phyloP scores from a whole-genome alignment of 1,140 invertebrate species.

The Paralvinella palmiformis region DNA sequence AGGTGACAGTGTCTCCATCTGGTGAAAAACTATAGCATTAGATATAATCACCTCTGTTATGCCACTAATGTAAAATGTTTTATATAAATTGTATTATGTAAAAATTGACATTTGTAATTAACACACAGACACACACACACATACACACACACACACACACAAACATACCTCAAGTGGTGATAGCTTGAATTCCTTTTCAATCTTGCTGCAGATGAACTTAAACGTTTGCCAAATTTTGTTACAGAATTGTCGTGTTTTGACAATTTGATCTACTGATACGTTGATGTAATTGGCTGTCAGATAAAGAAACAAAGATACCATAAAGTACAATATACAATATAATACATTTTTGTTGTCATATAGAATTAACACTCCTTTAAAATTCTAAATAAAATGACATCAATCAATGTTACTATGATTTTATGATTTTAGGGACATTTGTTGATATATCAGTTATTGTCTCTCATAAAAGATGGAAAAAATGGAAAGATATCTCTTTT shows the following conservation, averaged over 20 bases:
- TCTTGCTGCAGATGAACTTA: constrained; percentile 30
- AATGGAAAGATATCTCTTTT: too few species aligned
- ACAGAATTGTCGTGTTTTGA: constrained; percentile 41
- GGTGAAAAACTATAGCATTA: not conserved
- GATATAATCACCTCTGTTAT: not conserved
- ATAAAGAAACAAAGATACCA: not conserved
- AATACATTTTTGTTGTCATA: too few species aligned
- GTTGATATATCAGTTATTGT: too few species aligned
- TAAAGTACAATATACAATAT: not conserved
- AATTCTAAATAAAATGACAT: too few species aligned
- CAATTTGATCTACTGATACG: constrained; percentile 37
- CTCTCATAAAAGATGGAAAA: too few species aligned
- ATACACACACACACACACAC: too few species aligned
- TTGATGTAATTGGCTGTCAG: constrained; percentile 38
- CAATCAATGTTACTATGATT: not conserved
- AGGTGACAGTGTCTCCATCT: constrained; percentile 3
- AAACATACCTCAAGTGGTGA: not conserved
- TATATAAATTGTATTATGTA: not conserved
- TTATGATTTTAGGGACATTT: not conserved
- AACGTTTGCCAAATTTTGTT: constrained; percentile 52
- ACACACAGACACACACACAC: too few species aligned
- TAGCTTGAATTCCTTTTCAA: constrained; percentile 25
- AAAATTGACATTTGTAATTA: too few species aligned
- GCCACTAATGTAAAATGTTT: not conserved
- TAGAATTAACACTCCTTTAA: too few species aligned